phyloP scores from a whole-genome alignment of 1,140 invertebrate genomes.

The Aleiodes sp. region DNA sequence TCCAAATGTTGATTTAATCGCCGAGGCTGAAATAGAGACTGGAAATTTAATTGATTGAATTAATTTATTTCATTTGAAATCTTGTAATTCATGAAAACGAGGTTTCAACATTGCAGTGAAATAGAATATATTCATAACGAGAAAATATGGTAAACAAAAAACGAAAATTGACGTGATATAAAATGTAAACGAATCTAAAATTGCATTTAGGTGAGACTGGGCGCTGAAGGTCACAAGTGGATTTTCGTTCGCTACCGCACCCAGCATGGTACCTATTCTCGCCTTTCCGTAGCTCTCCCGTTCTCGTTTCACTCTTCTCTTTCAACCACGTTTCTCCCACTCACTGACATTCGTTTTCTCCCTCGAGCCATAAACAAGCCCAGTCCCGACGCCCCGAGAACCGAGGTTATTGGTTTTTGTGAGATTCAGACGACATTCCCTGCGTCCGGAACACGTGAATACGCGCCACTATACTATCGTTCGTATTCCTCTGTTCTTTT shows the following conservation, averaged over 20 bases:
- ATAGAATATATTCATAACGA: neutral
- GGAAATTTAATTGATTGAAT: too few species aligned
- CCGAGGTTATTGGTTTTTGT: conserved; percentile 33
- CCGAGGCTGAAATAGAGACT: too few species aligned
- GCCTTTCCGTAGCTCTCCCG: neutral
- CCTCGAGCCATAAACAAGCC: conserved; percentile 29
- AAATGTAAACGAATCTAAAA: conserved; percentile 27
- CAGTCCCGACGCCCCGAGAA: conserved; percentile 20
- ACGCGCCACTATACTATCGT: conserved; percentile 15
- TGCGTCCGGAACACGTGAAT: conserved; percentile 37
- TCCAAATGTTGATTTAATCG: too few species aligned
- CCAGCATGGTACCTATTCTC: conserved; percentile 3
- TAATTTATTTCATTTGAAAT: too few species aligned
- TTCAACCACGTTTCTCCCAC: neutral
- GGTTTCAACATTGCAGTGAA: neutral
- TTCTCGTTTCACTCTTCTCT: neutral
- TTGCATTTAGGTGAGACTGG: conserved; percentile 20
- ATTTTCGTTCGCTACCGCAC: conserved; percentile 21
- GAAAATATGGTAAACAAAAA: conserved; percentile 11
- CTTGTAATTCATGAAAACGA: neutral
- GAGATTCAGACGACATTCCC: conserved; percentile 44
- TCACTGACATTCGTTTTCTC: conserved; percentile 24
- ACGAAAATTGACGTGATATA: conserved; percentile 23
- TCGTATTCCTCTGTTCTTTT: neutral
- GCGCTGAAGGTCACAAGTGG: conserved; percentile 30